Percentiles rank a stretch among this genome's conserved stretches.
Conservation (phyloP, 1,140 invertebrate genomes). For the Temnothorax curvispinosus region DNA sequence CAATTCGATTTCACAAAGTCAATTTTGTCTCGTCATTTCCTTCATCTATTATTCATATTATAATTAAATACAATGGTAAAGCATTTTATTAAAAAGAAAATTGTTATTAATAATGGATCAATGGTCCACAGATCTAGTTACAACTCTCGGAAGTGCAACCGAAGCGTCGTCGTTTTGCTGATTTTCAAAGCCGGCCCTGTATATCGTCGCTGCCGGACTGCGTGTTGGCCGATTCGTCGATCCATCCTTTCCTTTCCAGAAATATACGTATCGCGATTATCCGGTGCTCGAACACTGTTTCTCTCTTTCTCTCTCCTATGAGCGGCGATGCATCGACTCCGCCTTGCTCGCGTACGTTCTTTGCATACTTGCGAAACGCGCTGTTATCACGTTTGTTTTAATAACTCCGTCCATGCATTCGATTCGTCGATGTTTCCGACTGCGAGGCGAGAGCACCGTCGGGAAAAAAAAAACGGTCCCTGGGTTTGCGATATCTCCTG, state of each 20-base stretch:
- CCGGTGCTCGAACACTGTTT: constrained; percentile 20
- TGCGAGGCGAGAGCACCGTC: constrained; percentile 25
- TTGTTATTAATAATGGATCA: neutral
- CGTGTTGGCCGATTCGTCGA: constrained; percentile 41
- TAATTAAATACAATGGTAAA: neutral
- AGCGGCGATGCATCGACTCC: neutral
- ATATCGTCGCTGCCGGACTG: neutral
- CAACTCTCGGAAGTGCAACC: neutral
- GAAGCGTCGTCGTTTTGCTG: neutral
- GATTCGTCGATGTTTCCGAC: constrained; percentile 31
- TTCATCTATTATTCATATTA: neutral
- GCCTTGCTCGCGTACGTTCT: neutral
- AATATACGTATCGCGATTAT: constrained; percentile 43
- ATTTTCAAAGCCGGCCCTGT: constrained; percentile 24
- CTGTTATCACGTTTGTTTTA: constrained; percentile 48
- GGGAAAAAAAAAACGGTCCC: constrained; percentile 5
- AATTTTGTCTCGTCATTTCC: neutral
- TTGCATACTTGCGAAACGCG: constrained; percentile 40
- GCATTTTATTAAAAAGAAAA: neutral
- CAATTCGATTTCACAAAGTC: neutral
- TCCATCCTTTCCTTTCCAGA: constrained; percentile 44
- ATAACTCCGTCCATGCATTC: constrained; percentile 41
- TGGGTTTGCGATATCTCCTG: constrained; percentile 48
- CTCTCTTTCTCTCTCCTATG: neutral
- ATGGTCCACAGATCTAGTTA: neutral